phyloP scores from a whole-genome alignment of 2,797 vertebrate genomes.

The Sciurus vulgaris region DNA sequence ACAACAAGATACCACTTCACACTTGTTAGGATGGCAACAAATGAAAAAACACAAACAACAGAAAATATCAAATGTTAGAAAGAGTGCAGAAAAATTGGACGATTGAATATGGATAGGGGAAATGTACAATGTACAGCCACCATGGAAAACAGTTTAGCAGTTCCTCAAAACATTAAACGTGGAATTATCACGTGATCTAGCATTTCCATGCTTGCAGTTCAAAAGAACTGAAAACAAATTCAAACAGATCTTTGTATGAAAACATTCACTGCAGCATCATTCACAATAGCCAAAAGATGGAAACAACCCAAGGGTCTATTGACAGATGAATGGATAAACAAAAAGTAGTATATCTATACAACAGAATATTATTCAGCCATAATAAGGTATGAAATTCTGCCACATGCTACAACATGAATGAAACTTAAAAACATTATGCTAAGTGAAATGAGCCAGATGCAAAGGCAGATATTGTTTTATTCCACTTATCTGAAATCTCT shows the following conservation, averaged over 20 bases:
- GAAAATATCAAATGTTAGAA: neutral
- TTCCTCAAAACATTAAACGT: neutral
- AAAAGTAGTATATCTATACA: neutral
- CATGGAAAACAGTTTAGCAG: neutral
- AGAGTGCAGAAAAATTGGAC: neutral
- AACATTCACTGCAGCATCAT: neutral
- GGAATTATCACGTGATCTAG: neutral
- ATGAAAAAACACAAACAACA: neutral
- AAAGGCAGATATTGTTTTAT: neutral
- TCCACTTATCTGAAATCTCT: neutral
- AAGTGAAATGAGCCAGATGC: neutral
- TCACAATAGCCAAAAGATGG: neutral
- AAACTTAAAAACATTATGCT: constrained; percentile 9
- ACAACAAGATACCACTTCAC: neutral
- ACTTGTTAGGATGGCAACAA: neutral
- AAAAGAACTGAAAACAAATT: constrained; percentile 22
- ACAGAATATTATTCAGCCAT: neutral
- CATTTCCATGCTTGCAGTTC: neutral
- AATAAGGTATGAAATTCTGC: constrained; percentile 34
- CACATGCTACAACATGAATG: neutral
- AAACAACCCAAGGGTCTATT: neutral
- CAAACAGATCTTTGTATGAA: neutral
- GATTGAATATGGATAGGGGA: neutral
- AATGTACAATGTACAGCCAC: neutral
- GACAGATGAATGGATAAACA: neutral